Base-by-base conservation (phyloP, 1,140 invertebrate genomes). In the Polypedilum vanderplanki region DNA sequence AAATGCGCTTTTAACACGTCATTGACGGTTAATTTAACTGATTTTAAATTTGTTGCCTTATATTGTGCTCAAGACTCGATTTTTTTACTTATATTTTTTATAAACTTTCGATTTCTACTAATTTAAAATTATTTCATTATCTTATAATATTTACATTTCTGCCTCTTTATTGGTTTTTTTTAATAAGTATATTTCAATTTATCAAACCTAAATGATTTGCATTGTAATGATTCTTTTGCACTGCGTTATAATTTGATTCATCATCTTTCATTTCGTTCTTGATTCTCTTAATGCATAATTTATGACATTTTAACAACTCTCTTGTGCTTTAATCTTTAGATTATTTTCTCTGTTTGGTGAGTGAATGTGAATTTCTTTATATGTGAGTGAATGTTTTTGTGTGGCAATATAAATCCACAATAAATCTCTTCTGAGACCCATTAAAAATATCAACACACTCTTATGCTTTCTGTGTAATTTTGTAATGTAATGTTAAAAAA, bases 291-390 rank as follows among this genome's bases (percentile, higher is more conserved):
- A 57, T 57, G n/a, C n/a, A 57, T 57, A 57, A 57, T 57, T 57
- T 57, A 57, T 57, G 46, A 57, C 46, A 57, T n/a, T 57, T 57
- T 57, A 57, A 57, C 46, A 57, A 57, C 46, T 57, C 46, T 57
- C 46, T 57, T 57, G 46, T 57, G 46, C 46, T 57, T 57, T 57
- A 57, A 57, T 57, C 46, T 57, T 33, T 57, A 57, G 12, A n/a
- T 15, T n/a, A 57, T 57, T 57, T 57, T 15, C 15, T 57, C n/a
- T 57, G 46, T 57, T 57, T 57, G 24, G 24, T 33, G 24, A 33
- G 24, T 33, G 24, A 33, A 33, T 33, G 24, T 33, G 24, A 33
- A n/a, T n/a, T n/a, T n/a, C n/a, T n/a, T n/a, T n/a, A n/a, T n/a
- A n/a, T n/a, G n/a, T n/a, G n/a, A n/a, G n/a, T n/a, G n/a, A n/a